Conservation (phyloP, 2,888 invertebrate genomes). For the Rhaphigaster nebulosa region DNA sequence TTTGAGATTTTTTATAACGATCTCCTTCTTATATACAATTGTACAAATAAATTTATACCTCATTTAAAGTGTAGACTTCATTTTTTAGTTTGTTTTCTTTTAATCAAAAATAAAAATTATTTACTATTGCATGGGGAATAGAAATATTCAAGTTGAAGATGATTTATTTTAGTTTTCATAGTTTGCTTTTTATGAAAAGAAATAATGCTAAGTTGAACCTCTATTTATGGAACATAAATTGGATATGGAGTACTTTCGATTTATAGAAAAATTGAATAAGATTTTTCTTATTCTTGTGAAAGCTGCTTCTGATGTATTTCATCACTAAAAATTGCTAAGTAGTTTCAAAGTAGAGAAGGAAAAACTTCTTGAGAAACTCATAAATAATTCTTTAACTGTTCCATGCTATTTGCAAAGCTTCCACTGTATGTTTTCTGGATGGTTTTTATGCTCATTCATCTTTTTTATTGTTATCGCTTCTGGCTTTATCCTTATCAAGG, state of each 20-base stretch:
- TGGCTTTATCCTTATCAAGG: not conserved
- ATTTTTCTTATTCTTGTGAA: not conserved
- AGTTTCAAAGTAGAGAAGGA: not conserved
- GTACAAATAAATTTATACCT: slow-evolving; percentile 47
- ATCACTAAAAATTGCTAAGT: not conserved
- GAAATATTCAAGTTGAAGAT: not conserved
- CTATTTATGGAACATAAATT: not conserved
- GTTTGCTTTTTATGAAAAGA: not conserved
- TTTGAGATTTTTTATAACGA: slow-evolving; percentile 21
- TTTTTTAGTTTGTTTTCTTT: not conserved
- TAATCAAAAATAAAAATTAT: not conserved
- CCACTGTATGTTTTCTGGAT: no score
- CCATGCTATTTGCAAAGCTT: not conserved
- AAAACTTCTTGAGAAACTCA: not conserved
- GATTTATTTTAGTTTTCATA: not conserved
- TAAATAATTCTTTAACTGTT: not conserved
- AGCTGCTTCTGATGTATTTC: not conserved
- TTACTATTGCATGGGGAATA: not conserved
- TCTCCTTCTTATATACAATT: slow-evolving; percentile 23
- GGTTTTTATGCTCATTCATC: not conserved
- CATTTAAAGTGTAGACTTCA: not conserved
- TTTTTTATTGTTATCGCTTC: not conserved
- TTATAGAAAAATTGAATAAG: no score
- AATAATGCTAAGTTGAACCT: not conserved
- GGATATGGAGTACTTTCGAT: not conserved